Evolutionary conservation across 2,113 vertebrate species (phyloP).

Genomic region (Herpailurus yagouaroundi): DNA sequence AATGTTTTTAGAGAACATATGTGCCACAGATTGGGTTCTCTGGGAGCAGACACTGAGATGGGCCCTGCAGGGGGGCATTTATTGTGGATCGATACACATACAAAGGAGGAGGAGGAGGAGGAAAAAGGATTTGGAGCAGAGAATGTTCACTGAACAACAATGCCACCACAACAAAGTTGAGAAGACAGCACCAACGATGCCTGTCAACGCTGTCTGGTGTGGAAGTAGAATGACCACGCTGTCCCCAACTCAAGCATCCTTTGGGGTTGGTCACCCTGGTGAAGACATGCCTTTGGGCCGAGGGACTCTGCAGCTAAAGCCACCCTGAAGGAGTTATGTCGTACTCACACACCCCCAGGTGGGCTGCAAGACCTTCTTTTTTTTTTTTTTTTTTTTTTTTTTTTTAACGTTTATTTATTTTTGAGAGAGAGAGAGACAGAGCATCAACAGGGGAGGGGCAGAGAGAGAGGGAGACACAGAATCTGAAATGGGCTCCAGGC

Average conservation of each 20-base stretch:
- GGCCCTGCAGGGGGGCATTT: fast-evolving
- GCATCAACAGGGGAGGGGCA: too few relatives aligned
- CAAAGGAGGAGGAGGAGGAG: neutral
- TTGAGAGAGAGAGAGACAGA: too few relatives aligned
- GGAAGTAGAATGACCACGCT: fast-evolving
- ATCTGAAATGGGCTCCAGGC: too few relatives aligned
- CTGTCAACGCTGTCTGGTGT: fast-evolving
- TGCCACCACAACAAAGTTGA: fast-evolving
- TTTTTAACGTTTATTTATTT: too few relatives aligned
- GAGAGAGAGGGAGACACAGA: too few relatives aligned
- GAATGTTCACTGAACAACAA: fast-evolving
- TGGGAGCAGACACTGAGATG: fast-evolving
- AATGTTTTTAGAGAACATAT: fast-evolving
- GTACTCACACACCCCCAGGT: fast-evolving
- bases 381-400: too few relatives aligned
- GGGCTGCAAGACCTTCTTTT: neutral
- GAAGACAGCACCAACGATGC: fast-evolving
- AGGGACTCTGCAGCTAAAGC: too few relatives aligned
- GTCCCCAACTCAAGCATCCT: fast-evolving
- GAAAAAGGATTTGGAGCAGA: fast-evolving
- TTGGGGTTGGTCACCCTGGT: neutral
- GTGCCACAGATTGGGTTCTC: fast-evolving
- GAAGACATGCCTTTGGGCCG: neutral
- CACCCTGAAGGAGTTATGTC: neutral
- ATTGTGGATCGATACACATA: fast-evolving